Evolutionary conservation across 2,888 invertebrate species (phyloP).

Genomic region (Willowsia nigromaculata): DNA sequence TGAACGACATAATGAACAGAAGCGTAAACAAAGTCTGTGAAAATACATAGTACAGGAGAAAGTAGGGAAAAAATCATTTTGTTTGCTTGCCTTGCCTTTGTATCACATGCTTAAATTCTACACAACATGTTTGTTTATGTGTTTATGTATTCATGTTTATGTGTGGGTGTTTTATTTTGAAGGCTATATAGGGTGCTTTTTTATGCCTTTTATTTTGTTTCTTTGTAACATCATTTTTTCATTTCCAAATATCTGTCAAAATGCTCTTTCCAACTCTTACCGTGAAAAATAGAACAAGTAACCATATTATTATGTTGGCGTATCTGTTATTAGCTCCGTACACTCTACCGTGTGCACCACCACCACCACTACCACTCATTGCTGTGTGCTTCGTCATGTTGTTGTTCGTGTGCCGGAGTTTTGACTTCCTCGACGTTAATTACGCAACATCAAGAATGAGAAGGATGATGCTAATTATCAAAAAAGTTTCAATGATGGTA

Average conservation of each 20-base stretch:
- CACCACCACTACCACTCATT: conserved; percentile 36
- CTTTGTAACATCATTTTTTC: conserved; percentile 20
- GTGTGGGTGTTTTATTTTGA: background rate
- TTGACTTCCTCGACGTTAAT: background rate
- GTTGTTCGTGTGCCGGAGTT: background rate
- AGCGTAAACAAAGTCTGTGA: conserved; percentile 73
- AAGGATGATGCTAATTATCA: background rate
- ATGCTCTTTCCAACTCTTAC: conserved; percentile 71
- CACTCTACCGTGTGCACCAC: conserved; percentile 48
- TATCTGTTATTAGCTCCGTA: conserved; percentile 68
- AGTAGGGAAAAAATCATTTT: conserved; percentile 36
- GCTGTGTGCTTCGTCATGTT: conserved; percentile 56
- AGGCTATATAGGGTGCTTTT: background rate
- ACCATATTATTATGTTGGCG: conserved; percentile 70
- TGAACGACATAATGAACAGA: conserved; percentile 74
- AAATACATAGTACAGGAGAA: conserved; percentile 55
- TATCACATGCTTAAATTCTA: background rate
- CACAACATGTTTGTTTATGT: conserved; percentile 1
- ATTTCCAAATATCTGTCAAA: conserved; percentile 70
- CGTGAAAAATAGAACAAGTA: conserved; percentile 72
- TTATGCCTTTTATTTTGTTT: background rate
- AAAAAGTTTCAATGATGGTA: background rate
- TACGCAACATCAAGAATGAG: background rate
- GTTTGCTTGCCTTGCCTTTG: background rate
- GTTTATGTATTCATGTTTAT: background rate